These are phyloP conservation scores for Sipha maydis DNA, from an alignment of 2,888 invertebrate species.

Conservation along the genomic window DNA sequence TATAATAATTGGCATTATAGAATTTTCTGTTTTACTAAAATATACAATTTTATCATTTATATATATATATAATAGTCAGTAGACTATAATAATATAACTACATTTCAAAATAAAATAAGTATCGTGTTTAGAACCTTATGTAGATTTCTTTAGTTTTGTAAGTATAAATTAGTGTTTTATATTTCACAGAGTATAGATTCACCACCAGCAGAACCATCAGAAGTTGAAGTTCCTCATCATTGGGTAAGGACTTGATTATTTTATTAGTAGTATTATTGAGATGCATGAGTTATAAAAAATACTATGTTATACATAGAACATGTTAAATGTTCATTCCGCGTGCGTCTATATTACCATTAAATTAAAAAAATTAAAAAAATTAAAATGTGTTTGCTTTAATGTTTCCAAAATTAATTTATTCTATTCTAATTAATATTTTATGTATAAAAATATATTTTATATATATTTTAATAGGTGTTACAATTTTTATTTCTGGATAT, in stretches of 20 bases:
- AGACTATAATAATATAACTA: background rate
- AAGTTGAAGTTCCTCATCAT: constrained; percentile 66
- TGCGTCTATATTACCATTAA: background rate
- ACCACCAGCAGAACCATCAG: constrained; percentile 65
- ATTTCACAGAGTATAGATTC: constrained; percentile 65
- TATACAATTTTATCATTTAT: background rate
- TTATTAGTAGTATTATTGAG: background rate
- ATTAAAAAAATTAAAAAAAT: background rate
- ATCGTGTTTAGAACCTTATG: background rate
- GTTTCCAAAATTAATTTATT: background rate
- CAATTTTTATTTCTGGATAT: no score
- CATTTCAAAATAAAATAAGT: background rate
- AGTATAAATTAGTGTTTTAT: constrained; percentile 13
- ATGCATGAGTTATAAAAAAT: background rate
- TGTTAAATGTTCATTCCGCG: background rate
- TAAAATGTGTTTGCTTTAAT: background rate
- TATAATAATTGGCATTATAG: no score
- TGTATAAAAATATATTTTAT: background rate
- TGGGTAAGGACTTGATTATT: constrained; percentile 65
- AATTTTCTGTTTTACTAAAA: no score
- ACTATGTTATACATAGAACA: background rate
- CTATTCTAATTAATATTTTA: background rate
- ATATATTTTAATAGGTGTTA: no score
- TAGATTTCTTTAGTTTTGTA: background rate
- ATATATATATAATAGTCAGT: background rate